A percentile compares a stretch with the other conserved stretches of the same genome.
phyloP scores from a whole-genome alignment of 2,888 invertebrate species.

The Prenolepis imparis region DNA sequence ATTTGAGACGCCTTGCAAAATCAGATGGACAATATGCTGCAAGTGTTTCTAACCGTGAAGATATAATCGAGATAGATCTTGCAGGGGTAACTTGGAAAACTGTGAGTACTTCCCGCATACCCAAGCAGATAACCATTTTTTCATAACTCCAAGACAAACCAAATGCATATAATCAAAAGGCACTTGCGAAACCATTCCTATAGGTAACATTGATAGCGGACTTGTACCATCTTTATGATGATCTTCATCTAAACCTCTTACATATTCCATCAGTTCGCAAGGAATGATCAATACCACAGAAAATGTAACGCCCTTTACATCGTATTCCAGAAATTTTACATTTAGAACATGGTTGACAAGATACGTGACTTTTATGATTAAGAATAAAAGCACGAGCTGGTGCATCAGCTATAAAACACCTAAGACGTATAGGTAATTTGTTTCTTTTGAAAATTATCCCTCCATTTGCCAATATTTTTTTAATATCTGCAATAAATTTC shows the following conservation, averaged over 20 bases:
- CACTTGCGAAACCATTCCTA: constrained; percentile 15
- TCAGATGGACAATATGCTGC: constrained; percentile 10
- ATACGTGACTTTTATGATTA: not conserved
- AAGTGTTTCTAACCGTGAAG: not conserved
- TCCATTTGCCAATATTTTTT: not conserved
- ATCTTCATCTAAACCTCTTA: not conserved
- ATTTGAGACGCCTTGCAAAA: constrained; percentile 4
- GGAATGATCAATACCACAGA: not conserved
- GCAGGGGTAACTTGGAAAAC: constrained; percentile 12
- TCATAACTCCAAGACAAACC: not conserved
- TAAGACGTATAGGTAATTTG: not conserved
- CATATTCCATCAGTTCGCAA: not conserved
- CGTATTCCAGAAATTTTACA: constrained; percentile 12
- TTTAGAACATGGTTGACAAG: not conserved
- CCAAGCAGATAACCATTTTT: constrained; percentile 8
- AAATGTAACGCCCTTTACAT: not conserved
- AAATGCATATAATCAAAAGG: constrained; percentile 17
- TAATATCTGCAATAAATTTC: not conserved
- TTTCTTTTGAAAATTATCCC: not conserved
- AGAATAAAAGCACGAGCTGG: constrained; percentile 4
- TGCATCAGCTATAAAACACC: constrained; percentile 5
- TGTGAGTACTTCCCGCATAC: not conserved
- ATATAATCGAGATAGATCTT: not conserved
- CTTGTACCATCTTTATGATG: constrained; percentile 1
- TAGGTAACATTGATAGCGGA: constrained; percentile 5